Base-by-base conservation (phyloP, 2,888 invertebrate species). In the Lobophora halterata region DNA sequence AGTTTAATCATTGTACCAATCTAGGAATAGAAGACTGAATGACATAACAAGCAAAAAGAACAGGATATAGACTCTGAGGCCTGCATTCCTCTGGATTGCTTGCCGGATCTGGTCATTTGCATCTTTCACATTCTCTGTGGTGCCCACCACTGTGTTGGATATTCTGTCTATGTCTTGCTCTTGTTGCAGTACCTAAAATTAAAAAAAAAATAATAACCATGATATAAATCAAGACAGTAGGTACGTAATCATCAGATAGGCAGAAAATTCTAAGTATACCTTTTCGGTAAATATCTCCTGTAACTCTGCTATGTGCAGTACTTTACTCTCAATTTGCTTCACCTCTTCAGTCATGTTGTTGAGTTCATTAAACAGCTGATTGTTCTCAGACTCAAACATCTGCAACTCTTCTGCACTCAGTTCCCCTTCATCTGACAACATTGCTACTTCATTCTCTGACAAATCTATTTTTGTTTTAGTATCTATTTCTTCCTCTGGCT, bases 261-360 rank as follows among this genome's bases (percentile, higher is more conserved):
- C n/a, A n/a, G n/a, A n/a, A n/a, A n/a, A n/a, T n/a, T n/a, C n/a
- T n/a, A n/a, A n/a, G n/a, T 19, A 30, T 58, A 90, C 91, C 91
- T 94, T 99, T 90, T 99, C 98, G 5, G 98, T 95, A 64, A 99
- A 98, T 52, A 97, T 92, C 75, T 98, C 96, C 72, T 99, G 99
- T 12, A 99, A 82, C 71, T 96, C 95, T 1, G 98, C 96, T 61
- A 99, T 98, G 69, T 98, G 97, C 0, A 97, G 93, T 0, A 99
- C 97, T 88, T 97, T 97, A 60, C 92, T 93, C 65, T 95, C 95
- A 60, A 96, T 95, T 71, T 93, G 95, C 71, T 92, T 93, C 0
- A 98, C 96, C 82, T 98, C 98, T 63, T 97, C 96, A 0, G 94
- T 93, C 66, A 97, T 89, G 38, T 93, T 95, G 70, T 96, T 97